Conservation (phyloP, 2,113 vertebrate genomes). For the Amblyopsis rosae region DNA sequence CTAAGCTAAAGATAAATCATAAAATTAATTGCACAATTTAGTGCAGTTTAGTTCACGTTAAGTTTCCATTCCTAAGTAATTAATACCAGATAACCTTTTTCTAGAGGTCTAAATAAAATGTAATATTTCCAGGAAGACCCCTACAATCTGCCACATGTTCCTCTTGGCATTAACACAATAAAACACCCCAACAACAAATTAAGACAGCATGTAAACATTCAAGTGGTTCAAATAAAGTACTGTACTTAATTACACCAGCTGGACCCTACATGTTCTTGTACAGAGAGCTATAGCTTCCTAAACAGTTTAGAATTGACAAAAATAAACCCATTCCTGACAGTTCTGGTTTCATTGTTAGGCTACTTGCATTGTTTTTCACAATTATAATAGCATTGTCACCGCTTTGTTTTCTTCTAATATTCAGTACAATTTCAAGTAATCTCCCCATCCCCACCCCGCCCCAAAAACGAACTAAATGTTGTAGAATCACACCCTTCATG, state of each 20-base stretch:
- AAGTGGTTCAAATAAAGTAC: slow-evolving; percentile 20
- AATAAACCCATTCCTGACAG: slow-evolving; percentile 39
- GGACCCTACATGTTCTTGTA: slow-evolving; percentile 27
- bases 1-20: not conserved
- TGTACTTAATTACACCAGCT: slow-evolving; percentile 30
- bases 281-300: slow-evolving; percentile 9
- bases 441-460: not conserved
- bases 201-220: slow-evolving; percentile 61
- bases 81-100: slow-evolving; percentile 25
- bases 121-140: slow-evolving; percentile 3
- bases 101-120: slow-evolving; percentile 6
- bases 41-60: not conserved
- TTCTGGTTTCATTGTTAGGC: slow-evolving; percentile 21
- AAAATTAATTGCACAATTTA: slow-evolving; percentile 19
- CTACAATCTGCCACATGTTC: slow-evolving; percentile 2
- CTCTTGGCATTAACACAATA: slow-evolving; percentile 26
- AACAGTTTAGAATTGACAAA: slow-evolving; percentile 5
- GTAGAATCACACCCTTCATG: slow-evolving; percentile 12
- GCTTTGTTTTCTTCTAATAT: not conserved
- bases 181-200: slow-evolving; percentile 34
- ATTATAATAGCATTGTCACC: not conserved
- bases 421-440: not conserved
- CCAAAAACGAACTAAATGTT: not conserved
- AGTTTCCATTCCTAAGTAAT: slow-evolving; percentile 38
- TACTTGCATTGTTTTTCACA: slow-evolving; percentile 3